phyloP scores from a whole-genome alignment of 2,797 vertebrate species.

The Podarcis lilfordi region DNA sequence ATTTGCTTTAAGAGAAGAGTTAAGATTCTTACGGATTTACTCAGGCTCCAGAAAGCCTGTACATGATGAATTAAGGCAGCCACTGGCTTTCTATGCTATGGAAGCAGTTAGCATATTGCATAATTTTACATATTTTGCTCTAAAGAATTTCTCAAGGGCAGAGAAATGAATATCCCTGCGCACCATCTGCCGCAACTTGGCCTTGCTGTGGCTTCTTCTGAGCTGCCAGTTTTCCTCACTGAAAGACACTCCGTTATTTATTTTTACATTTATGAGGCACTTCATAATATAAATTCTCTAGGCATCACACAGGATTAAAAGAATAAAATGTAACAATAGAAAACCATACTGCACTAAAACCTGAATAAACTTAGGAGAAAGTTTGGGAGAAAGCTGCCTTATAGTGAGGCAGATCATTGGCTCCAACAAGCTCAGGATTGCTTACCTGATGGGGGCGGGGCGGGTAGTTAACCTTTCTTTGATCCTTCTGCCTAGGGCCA shows the following conservation, averaged over 20 bases:
- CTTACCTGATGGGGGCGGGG: too few relatives aligned
- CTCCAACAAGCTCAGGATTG: too few relatives aligned
- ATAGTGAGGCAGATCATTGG: too few relatives aligned
- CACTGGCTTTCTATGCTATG: not conserved
- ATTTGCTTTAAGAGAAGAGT: not conserved
- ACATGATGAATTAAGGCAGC: not conserved
- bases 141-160: not conserved
- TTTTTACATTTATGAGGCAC: too few relatives aligned
- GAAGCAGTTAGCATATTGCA: not conserved
- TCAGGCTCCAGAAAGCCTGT: not conserved
- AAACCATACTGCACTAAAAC: too few relatives aligned
- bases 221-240: not conserved
- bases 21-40: not conserved
- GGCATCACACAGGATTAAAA: too few relatives aligned
- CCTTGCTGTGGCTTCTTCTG: not conserved
- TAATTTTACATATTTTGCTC: not conserved
- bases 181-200: not conserved
- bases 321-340: too few relatives aligned
- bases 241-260: not conserved
- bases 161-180: not conserved
- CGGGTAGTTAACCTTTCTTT: too few relatives aligned
- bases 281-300: too few relatives aligned
- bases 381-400: too few relatives aligned
- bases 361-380: too few relatives aligned
- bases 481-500: too few relatives aligned